phyloP scores from a whole-genome alignment of 1,140 invertebrate genomes.

The Radopholus similis region DNA sequence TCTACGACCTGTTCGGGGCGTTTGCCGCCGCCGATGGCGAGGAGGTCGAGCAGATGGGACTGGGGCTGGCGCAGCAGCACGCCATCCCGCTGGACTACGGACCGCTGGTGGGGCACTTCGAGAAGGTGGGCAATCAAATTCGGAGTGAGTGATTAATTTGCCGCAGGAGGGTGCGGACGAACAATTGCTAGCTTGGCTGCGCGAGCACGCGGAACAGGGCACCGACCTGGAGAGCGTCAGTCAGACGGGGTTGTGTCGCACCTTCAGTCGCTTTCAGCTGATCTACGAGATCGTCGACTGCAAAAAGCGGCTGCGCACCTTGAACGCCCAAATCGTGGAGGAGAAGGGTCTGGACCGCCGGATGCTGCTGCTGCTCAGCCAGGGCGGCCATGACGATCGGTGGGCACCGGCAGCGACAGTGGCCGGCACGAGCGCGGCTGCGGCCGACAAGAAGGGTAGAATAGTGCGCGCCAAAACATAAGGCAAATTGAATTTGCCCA shows the following conservation, averaged over 20 bases:
- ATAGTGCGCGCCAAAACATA: too few relatives aligned
- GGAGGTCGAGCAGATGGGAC: background rate
- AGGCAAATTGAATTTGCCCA: too few relatives aligned
- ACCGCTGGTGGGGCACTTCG: constrained; percentile 14
- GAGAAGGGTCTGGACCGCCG: constrained; percentile 23
- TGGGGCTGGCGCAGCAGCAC: background rate
- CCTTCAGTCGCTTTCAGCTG: constrained; percentile 20
- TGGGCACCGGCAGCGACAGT: too few relatives aligned
- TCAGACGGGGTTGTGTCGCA: background rate
- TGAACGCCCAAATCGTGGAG: constrained; percentile 34
- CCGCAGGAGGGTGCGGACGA: background rate
- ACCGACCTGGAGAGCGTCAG: constrained; percentile 25
- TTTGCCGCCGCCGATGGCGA: background rate
- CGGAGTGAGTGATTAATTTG: background rate
- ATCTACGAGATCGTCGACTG: constrained; percentile 23
- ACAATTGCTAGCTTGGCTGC: constrained; percentile 25
- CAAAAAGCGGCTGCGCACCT: constrained; percentile 6
- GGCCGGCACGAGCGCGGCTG: too few relatives aligned
- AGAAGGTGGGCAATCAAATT: constrained; percentile 25
- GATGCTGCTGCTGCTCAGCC: constrained; percentile 5
- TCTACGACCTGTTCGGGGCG: constrained; percentile 17
- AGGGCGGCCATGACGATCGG: background rate
- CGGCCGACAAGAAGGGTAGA: too few relatives aligned
- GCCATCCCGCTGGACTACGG: constrained; percentile 20
- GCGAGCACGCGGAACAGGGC: constrained; percentile 12